phyloP scores from a whole-genome alignment of 2,113 vertebrate species.

The Phaetusa simplex region DNA sequence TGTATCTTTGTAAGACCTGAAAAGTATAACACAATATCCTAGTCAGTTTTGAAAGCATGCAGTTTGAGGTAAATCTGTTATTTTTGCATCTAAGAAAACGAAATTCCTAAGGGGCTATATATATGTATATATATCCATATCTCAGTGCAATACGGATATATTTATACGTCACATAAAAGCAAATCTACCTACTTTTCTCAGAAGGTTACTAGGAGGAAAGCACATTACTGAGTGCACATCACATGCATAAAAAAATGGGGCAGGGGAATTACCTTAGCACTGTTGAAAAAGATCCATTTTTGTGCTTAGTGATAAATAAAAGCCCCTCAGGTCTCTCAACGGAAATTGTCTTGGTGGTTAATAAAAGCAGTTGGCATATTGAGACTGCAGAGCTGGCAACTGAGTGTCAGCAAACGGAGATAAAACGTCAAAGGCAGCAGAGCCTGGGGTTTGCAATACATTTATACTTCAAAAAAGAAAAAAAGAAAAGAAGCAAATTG shows the following conservation, averaged over 20 bases:
- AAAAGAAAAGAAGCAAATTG: neutral
- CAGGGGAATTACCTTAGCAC: neutral
- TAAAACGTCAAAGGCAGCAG: slow-evolving; percentile 21
- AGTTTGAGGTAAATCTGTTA: slow-evolving; percentile 69
- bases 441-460: slow-evolving; percentile 44
- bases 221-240: neutral
- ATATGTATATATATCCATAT: neutral
- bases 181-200: slow-evolving; percentile 60
- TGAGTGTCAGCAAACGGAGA: neutral
- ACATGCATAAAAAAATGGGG: slow-evolving; percentile 43
- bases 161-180: slow-evolving; percentile 48
- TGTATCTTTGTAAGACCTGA: slow-evolving; percentile 67
- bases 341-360: slow-evolving; percentile 31
- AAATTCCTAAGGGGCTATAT: slow-evolving; percentile 50
- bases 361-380: slow-evolving; percentile 6
- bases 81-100: slow-evolving; percentile 53
- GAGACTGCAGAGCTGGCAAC: slow-evolving; percentile 27
- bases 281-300: slow-evolving; percentile 11
- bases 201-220: slow-evolving; percentile 47
- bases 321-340: slow-evolving; percentile 45
- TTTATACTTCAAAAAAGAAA: slow-evolving; percentile 6
- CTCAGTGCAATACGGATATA: slow-evolving; percentile 19
- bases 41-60: slow-evolving; percentile 64
- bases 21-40: slow-evolving; percentile 55
- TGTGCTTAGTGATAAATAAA: slow-evolving; percentile 53